Evolutionary conservation across 2,113 vertebrate species (phyloP).

Genomic region (Butastur rufipennis): DNA sequence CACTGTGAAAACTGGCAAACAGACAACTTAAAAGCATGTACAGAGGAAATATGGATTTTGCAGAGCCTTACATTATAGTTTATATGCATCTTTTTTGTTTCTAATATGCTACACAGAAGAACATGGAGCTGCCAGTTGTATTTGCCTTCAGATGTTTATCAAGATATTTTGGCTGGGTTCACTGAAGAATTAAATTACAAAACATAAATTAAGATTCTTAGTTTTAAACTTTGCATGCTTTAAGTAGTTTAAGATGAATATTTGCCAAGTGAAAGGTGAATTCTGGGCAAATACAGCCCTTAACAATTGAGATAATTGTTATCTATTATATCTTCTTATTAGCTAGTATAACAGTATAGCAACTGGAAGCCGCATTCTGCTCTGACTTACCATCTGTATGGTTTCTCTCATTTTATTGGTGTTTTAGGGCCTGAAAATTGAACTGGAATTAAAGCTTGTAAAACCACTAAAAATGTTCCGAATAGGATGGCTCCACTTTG

Average conservation of each 20-base stretch:
- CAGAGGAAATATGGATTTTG: conserved; percentile 61
- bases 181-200: conserved; percentile 49
- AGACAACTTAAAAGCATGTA: conserved; percentile 56
- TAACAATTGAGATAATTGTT: background rate
- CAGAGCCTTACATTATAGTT: conserved; percentile 31
- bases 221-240: background rate
- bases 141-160: conserved; percentile 43
- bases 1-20: conserved; percentile 71
- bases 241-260: background rate
- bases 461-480: background rate
- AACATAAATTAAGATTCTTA: conserved; percentile 37
- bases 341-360: background rate
- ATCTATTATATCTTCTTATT: background rate
- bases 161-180: conserved; percentile 32
- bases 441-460: background rate
- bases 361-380: background rate
- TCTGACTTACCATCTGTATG: background rate
- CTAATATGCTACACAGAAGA: conserved; percentile 38
- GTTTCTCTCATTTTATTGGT: background rate
- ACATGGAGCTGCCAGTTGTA: conserved; percentile 1
- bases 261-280: conserved; percentile 21
- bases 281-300: background rate
- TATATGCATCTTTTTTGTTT: conserved; percentile 31
- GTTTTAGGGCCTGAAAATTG: background rate
- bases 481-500: background rate